Conservation (phyloP, 2,113 vertebrate genomes). For the Limanda limanda region DNA sequence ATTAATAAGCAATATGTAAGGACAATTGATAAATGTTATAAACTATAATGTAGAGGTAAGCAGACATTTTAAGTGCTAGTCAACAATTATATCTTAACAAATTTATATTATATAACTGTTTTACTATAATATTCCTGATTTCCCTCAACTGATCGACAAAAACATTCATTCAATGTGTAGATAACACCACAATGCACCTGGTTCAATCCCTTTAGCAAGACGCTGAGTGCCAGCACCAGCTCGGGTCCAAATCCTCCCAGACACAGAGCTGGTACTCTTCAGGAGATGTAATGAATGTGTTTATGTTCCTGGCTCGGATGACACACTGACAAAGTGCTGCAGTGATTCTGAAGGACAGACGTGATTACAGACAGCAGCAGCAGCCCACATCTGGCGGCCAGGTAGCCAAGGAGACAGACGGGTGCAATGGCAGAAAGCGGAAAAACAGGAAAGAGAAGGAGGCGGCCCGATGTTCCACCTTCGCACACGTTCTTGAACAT, state of each 20-base stretch:
- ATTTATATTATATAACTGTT: no score
- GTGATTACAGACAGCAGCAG: constrained; percentile 36
- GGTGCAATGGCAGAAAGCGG: constrained; percentile 31
- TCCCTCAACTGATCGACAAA: no score
- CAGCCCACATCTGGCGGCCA: constrained; percentile 62
- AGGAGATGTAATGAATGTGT: background rate
- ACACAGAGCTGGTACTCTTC: background rate
- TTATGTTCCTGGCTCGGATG: constrained; percentile 30
- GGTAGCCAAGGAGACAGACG: constrained; percentile 55
- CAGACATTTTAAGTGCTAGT: no score
- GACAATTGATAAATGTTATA: no score
- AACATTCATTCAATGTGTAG: no score
- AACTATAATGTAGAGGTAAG: no score
- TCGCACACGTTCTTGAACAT: constrained; percentile 35
- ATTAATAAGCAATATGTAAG: no score
- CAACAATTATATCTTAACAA: no score
- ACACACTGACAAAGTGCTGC: constrained; percentile 17
- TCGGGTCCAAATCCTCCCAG: background rate
- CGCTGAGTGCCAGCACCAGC: background rate
- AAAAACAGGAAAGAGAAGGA: constrained; percentile 58
- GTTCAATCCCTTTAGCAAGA: background rate
- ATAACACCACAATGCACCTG: background rate
- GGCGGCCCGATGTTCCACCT: constrained; percentile 35
- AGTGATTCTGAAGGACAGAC: constrained; percentile 42
- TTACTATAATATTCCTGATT: no score